Percentiles rank a stretch among this genome's conserved stretches.
phyloP scores from a whole-genome alignment of 1,140 invertebrate species.

The Magallana angulata region DNA sequence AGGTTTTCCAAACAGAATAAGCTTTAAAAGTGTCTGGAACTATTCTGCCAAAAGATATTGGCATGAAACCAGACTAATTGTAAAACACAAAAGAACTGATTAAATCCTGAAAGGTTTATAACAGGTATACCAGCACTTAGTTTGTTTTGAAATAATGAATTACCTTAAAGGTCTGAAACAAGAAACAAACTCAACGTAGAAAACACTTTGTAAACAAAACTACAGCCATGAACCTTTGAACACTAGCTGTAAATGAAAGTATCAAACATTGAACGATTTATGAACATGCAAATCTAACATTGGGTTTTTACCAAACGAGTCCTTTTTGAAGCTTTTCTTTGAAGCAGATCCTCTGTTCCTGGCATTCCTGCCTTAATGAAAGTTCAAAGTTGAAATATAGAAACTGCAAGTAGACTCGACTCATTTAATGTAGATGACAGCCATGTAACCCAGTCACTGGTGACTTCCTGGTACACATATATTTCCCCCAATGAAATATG shows the following conservation, averaged over 20 bases:
- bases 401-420: neutral
- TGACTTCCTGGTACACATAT: neutral
- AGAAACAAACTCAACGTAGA: neutral
- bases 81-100: neutral
- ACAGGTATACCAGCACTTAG: neutral
- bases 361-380: constrained; percentile 12
- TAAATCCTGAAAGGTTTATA: neutral
- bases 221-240: neutral
- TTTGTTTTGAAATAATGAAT: neutral
- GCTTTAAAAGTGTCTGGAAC: neutral
- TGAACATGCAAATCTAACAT: no score
- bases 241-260: neutral
- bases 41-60: constrained; percentile 6
- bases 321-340: neutral
- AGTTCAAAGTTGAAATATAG: constrained; percentile 2
- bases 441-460: neutral
- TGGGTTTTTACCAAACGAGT: neutral
- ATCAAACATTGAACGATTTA: neutral
- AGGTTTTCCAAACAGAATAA: neutral
- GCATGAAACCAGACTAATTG: constrained; percentile 1
- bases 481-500: neutral
- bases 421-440: neutral
- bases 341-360: neutral
- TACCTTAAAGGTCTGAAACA: neutral
- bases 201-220: neutral